These are phyloP conservation scores for Spondyliosoma cantharus DNA, from an alignment of 2,797 vertebrate species.

Conservation along the genomic window DNA sequence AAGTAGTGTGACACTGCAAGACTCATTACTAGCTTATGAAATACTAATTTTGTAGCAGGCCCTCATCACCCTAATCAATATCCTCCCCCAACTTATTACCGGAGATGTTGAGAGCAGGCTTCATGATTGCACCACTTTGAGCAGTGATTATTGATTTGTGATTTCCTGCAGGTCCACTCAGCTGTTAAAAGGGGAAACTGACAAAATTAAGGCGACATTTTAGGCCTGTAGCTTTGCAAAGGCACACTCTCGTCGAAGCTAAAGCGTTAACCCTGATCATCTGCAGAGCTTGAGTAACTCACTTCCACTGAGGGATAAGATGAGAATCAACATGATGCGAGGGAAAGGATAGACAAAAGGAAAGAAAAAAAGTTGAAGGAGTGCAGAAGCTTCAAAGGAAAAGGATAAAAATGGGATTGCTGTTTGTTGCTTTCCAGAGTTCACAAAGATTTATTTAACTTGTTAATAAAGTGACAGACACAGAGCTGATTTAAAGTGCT, in stretches of 20 bases:
- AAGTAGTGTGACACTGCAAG: conserved; percentile 10
- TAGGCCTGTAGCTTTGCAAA: background rate
- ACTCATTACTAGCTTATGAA: background rate
- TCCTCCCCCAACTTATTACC: conserved; percentile 6
- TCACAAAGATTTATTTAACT: conserved; percentile 10
- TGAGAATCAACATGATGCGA: background rate
- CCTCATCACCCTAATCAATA: conserved; percentile 27
- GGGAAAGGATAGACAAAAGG: background rate
- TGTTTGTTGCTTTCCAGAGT: conserved; percentile 18
- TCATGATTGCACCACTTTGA: conserved; percentile 7
- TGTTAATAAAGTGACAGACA: background rate
- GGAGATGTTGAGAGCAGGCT: background rate
- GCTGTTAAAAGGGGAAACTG: conserved; percentile 6
- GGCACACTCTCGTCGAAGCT: background rate
- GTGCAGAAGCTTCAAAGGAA: background rate
- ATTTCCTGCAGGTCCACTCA: conserved; percentile 35
- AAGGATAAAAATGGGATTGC: background rate
- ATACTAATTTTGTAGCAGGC: background rate
- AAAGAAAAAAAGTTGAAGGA: background rate
- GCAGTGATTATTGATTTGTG: conserved; percentile 36
- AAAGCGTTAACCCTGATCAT: conserved; percentile 10
- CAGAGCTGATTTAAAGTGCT: background rate
- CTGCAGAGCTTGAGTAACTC: conserved; percentile 11
- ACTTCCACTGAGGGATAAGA: background rate
- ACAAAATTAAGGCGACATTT: background rate